Base-by-base conservation (phyloP, 2,113 vertebrate genomes). In the Progne subis region DNA sequence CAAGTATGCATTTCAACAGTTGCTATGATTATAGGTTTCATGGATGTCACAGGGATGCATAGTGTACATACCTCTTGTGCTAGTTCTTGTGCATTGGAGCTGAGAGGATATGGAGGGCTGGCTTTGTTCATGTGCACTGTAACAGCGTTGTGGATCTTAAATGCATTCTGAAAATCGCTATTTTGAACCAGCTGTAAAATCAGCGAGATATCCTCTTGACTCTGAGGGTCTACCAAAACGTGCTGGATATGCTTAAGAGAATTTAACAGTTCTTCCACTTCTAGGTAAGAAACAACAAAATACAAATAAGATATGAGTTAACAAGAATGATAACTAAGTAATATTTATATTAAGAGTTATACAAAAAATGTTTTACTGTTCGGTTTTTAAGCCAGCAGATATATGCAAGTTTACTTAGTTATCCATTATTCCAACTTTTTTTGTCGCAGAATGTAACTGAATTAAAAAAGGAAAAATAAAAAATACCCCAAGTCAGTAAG, bases 91-190 rank as follows among this genome's bases (percentile, higher is more conserved):
- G 98, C 99, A 43, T 98, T 99, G 91, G 98, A 95, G 57, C 98
- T 98, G 94, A 99, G 98, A 88, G 99, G 99, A 77, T 98, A 99
- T 2, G 98, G 98, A 95, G 99, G 99, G 88, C 98, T 98, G 96
- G 98, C 97, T 96, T 97, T 98, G 97, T 91, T 98, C 98, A 98
- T 99, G 92, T 99, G 98, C 61, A 98, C 98, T 43, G 99, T 98
- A 71, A 99, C 98, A 57, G 98, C 97, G 10, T 98, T 98, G 98
- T 99, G 99, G 95, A 99, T 98, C 92, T 97, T 98, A 97, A 99
- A 99, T 7, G 99, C 99, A 95, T 98, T 99, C 97, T 98, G 98
- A 97, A 99, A 99, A 96, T 99, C 99, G 29, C 96, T 98, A 86
- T 98, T 98, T 74, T 98, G 97, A 59, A 99, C 97, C 74, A 99